A percentile compares a stretch with the other conserved stretches of the same genome.
These are phyloP conservation scores for Vidua chalybeata DNA, from an alignment of 2,113 vertebrate species.

Conservation along the genomic window DNA sequence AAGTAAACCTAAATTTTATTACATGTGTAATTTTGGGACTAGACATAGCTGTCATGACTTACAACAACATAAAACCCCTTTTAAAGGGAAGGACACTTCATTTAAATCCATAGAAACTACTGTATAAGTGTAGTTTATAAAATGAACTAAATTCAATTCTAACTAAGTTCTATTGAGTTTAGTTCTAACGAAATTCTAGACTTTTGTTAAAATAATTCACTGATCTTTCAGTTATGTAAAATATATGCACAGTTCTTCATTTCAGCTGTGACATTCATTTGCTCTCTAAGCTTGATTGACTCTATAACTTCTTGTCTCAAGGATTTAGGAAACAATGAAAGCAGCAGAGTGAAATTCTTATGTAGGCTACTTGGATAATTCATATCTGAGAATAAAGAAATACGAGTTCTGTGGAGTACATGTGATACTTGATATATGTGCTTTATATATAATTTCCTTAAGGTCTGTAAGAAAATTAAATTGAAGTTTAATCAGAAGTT, in stretches of 20 bases:
- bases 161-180: neutral
- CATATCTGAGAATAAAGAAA: neutral
- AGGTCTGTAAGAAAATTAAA: neutral
- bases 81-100: neutral
- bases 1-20: neutral
- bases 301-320: neutral
- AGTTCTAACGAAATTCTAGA: neutral
- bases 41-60: neutral
- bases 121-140: neutral
- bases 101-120: neutral
- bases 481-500: constrained; percentile 1
- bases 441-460: neutral
- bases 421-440: neutral
- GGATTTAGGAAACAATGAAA: neutral
- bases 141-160: neutral
- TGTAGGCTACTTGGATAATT: neutral
- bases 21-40: neutral
- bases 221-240: neutral
- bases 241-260: neutral
- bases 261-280: neutral
- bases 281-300: neutral
- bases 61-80: neutral
- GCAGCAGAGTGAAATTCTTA: neutral
- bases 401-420: neutral
- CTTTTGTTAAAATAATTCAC: neutral